Percentiles rank a stretch among this genome's conserved stretches.
Evolutionary conservation across 1,140 invertebrate genomes (phyloP).

Genomic region (Cyrtorhinus lividipennis): DNA sequence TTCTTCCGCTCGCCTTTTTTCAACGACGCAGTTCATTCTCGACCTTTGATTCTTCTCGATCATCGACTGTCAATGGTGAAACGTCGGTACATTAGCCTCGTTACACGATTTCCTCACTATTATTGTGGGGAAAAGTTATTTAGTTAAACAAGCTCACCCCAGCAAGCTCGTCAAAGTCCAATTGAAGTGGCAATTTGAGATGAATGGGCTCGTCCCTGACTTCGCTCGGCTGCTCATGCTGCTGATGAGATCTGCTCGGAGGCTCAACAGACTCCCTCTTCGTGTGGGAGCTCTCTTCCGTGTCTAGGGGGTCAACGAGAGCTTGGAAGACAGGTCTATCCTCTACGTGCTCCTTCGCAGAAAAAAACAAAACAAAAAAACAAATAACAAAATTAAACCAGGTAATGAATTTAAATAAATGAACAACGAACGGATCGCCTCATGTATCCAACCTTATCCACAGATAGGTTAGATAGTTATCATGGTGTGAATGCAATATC

Average conservation of each 20-base stretch:
- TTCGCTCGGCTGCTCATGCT: slow-evolving; percentile 30
- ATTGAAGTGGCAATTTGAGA: slow-evolving; percentile 58
- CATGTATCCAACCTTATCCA: too few relatives aligned
- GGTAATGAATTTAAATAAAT: neutral
- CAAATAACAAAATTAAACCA: too few relatives aligned
- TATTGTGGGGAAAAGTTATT: too few relatives aligned
- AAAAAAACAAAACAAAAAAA: slow-evolving; percentile 10
- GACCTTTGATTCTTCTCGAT: slow-evolving; percentile 59
- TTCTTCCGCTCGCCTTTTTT: slow-evolving; percentile 66
- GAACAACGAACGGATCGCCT: too few relatives aligned
- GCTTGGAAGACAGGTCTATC: slow-evolving; percentile 26
- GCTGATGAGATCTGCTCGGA: slow-evolving; percentile 29
- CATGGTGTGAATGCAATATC: too few relatives aligned
- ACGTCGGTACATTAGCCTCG: too few relatives aligned
- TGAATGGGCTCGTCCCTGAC: slow-evolving; percentile 43
- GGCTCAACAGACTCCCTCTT: slow-evolving; percentile 22
- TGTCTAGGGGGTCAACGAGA: slow-evolving; percentile 26
- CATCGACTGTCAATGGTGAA: slow-evolving; percentile 37
- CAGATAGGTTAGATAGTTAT: too few relatives aligned
- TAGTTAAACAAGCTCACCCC: slow-evolving; percentile 33
- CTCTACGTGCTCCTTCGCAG: slow-evolving; percentile 23
- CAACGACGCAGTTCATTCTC: slow-evolving; percentile 76
- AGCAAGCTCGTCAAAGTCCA: slow-evolving; percentile 64
- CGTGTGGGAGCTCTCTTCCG: slow-evolving; percentile 25
- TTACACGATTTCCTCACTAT: too few relatives aligned